These are phyloP conservation scores for Eidolon dupreanum DNA, from an alignment of 2,797 vertebrate species.

Conservation along the genomic window DNA sequence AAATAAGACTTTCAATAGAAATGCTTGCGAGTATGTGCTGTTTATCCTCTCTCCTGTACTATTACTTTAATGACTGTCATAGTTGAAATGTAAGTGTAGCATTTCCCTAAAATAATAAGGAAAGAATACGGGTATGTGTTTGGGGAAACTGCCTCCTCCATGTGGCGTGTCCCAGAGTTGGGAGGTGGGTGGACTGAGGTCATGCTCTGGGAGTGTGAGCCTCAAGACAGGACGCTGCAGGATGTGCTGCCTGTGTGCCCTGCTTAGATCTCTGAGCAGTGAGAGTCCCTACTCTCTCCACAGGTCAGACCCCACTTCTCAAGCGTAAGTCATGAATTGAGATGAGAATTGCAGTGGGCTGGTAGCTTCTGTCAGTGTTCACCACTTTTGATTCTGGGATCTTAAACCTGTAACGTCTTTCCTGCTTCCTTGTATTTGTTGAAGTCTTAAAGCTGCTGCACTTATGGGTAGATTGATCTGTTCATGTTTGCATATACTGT, in stretches of 20 bases:
- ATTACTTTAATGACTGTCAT: slow-evolving; percentile 35
- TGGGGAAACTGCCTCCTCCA: slow-evolving; percentile 77
- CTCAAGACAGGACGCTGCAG: slow-evolving; percentile 6
- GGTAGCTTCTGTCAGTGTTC: neutral
- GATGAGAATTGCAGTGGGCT: neutral
- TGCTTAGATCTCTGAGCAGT: slow-evolving; percentile 80
- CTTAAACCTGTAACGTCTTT: neutral
- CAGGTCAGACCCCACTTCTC: slow-evolving; percentile 70
- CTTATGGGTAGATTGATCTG: neutral
- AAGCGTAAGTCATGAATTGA: slow-evolving; percentile 80
- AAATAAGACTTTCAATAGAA: slow-evolving; percentile 19
- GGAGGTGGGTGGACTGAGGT: slow-evolving; percentile 76
- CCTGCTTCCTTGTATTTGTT: neutral
- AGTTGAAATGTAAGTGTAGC: slow-evolving; percentile 47
- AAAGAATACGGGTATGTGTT: slow-evolving; percentile 70
- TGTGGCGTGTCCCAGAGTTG: slow-evolving; percentile 72
- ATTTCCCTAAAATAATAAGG: slow-evolving; percentile 74
- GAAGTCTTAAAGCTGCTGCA: neutral
- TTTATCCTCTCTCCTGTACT: slow-evolving; percentile 28
- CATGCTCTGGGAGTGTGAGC: slow-evolving; percentile 62
- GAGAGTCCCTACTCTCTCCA: slow-evolving; percentile 79
- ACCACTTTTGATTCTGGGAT: neutral
- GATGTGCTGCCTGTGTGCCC: slow-evolving; percentile 81
- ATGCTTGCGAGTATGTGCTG: neutral
- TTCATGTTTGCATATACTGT: neutral